Conservation (phyloP, 2,113 vertebrate species). For the Pollimyrus isidori region DNA sequence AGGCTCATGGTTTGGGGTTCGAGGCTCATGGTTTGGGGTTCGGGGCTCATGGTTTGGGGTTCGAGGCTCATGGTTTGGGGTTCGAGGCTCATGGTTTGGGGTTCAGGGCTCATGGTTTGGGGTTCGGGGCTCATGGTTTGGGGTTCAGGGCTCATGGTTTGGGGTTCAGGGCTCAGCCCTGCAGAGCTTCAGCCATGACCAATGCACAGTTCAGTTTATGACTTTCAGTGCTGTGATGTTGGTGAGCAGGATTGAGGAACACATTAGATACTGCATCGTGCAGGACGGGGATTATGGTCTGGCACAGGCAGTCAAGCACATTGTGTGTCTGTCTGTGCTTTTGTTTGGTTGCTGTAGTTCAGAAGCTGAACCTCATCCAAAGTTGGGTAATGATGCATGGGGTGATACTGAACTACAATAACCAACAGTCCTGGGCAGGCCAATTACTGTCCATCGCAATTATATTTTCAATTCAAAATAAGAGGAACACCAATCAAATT, state of each 20-base stretch:
- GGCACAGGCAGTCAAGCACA: slow-evolving; percentile 45
- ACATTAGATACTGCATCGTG: slow-evolving; percentile 20
- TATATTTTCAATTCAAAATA: slow-evolving; percentile 69
- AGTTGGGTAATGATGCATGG: slow-evolving; percentile 57
- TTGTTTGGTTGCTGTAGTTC: slow-evolving; percentile 56
- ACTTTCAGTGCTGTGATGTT: neutral
- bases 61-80: neutral
- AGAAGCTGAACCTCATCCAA: slow-evolving; percentile 61
- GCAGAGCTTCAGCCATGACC: neutral
- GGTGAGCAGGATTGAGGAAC: slow-evolving; percentile 11
- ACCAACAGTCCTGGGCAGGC: slow-evolving; percentile 59
- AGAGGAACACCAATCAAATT: slow-evolving; percentile 59
- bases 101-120: neutral
- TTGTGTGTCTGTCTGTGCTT: slow-evolving; percentile 64
- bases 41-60: neutral
- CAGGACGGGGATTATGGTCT: slow-evolving; percentile 42
- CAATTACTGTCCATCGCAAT: slow-evolving; percentile 64
- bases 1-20: neutral
- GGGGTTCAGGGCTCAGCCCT: neutral
- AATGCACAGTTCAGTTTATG: slow-evolving; percentile 10
- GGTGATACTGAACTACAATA: slow-evolving; percentile 60
- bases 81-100: neutral
- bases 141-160: neutral
- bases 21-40: neutral
- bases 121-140: neutral